phyloP scores from a whole-genome alignment of 53 echinoderm and acorn worm species.

The Actinopyga echinites region DNA sequence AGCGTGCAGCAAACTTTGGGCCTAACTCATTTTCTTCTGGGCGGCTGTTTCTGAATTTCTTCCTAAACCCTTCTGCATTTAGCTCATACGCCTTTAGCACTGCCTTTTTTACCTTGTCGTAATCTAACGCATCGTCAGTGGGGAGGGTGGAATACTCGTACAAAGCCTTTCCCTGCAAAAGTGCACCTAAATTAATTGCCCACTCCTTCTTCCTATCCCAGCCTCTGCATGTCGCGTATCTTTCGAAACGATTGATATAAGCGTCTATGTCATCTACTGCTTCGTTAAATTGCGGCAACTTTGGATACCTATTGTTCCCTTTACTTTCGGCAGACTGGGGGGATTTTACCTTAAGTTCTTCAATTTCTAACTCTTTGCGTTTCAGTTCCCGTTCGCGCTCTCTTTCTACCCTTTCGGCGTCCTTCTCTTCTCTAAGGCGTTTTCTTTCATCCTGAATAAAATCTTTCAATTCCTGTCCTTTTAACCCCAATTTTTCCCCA shows the following conservation, averaged over 20 bases:
- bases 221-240: slow-evolving; percentile 8
- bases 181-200: slow-evolving; percentile 42
- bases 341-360: neutral
- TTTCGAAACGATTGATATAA: slow-evolving; percentile 25
- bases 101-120: slow-evolving; percentile 5
- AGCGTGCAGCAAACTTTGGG: neutral
- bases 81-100: slow-evolving; percentile 30
- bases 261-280: slow-evolving; percentile 32
- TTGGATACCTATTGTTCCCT: neutral
- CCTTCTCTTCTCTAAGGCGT: neutral
- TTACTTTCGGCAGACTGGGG: neutral
- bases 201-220: slow-evolving; percentile 17
- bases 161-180: slow-evolving; percentile 37
- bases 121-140: slow-evolving; percentile 7
- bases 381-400: neutral
- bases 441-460: slow-evolving; percentile 1
- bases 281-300: slow-evolving; percentile 14
- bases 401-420: too few relatives aligned
- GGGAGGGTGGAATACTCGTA: slow-evolving; percentile 15
- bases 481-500: neutral
- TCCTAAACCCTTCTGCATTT: slow-evolving; percentile 42
- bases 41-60: slow-evolving; percentile 12
- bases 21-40: slow-evolving; percentile 23
- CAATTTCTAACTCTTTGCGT: neutral
- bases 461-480: neutral